Base-by-base conservation (phyloP, 1,140 invertebrate species). In the Globodera ellingtonae region DNA sequence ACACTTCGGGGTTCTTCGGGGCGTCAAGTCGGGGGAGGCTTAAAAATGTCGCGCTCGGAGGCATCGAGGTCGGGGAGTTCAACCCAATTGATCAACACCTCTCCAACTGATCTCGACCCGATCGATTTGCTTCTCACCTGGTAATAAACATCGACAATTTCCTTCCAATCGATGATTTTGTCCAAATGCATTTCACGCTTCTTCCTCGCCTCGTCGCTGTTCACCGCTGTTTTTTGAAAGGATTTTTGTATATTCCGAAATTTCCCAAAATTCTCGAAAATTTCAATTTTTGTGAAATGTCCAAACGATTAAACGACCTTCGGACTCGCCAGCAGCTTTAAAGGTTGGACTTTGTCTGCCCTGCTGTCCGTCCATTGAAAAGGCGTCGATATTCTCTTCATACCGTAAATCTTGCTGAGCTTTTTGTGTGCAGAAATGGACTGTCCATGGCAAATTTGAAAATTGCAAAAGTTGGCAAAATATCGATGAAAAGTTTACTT, bases 381-480 rank as follows among this genome's bases (percentile, higher is more conserved):
- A 89, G 0, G 87, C 87, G 67, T 89, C 87, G 66, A 89, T 89
- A 59, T 89, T 89, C 74, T 89, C 87, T 67, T 89, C 88, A 52
- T 86, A 82, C 21, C 87, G 82, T 3, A 89, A 81, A 79, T 89
- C 87, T 48, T 81, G 74, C 66, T 89, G 87, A 44, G 87, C 87
- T 77, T 85, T 89, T 77, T 86, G 86, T 7, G 87, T 89, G 75
- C 89, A 89, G n/a, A 89, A 74, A 48, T 87, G 70, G 35, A 89
- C 87, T 89, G 59, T 82, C 89, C 50, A 10, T 47, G 35, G 9
- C 0, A 52, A 79, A 1, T 18, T 81, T 48, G 5, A 78, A 46
- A 21, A 81, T 0, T 24, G 47, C 80, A 10, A 15, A 59, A 59
- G 10, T 59, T 24, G 65, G 71, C 78, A 24, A n/a, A 66, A 69